These are phyloP conservation scores for Amiota mariae DNA, from an alignment of 2,888 invertebrate species.

Conservation along the genomic window DNA sequence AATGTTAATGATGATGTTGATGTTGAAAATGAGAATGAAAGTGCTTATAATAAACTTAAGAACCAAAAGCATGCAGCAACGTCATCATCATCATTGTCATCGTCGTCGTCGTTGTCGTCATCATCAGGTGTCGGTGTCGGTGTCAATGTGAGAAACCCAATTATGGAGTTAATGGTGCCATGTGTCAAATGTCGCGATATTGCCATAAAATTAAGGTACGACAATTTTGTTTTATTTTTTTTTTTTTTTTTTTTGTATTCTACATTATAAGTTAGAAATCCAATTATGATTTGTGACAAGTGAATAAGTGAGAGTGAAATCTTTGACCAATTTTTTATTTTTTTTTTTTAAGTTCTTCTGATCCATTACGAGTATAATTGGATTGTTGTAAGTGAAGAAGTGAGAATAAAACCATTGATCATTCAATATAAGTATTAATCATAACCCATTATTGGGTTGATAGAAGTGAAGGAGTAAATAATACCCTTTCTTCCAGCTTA, in stretches of 20 bases:
- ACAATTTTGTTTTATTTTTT: neutral
- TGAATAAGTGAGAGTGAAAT: no score
- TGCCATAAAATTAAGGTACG: constrained; percentile 69
- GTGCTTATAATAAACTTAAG: neutral
- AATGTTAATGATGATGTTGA: neutral
- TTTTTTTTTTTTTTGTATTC: neutral
- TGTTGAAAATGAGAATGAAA: neutral
- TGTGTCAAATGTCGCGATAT: constrained; percentile 69
- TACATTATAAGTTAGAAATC: neutral
- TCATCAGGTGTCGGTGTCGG: neutral
- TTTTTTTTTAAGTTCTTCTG: no score
- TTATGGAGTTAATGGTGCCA: constrained; percentile 58
- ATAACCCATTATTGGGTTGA: no score
- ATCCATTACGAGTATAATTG: no score
- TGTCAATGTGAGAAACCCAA: neutral
- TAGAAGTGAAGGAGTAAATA: no score
- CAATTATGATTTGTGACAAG: no score
- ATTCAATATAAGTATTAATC: no score
- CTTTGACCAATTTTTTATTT: no score
- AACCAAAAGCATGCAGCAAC: neutral
- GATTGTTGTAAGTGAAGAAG: no score
- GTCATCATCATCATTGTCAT: neutral
- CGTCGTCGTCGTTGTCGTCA: no score
- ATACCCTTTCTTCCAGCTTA: no score
- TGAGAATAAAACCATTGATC: no score